Evolutionary conservation across 2,888 invertebrate species (phyloP).

Genomic region (Rotaria magnacalcarata): DNA sequence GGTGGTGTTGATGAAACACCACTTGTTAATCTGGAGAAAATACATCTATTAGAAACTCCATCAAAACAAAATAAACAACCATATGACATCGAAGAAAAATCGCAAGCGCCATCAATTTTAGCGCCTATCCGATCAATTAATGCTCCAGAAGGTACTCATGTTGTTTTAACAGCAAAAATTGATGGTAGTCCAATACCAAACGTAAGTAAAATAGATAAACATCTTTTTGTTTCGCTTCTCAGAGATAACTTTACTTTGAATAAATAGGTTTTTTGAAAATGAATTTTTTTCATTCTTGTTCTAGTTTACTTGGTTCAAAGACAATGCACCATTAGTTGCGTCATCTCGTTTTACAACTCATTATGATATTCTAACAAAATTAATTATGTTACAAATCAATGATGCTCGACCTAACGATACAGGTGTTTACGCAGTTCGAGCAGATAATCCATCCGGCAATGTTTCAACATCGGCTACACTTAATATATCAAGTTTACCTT

Average conservation of each 20-base stretch:
- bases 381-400: constrained; percentile 39
- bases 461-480: constrained; percentile 6
- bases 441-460: constrained; percentile 38
- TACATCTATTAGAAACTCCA: constrained; percentile 36
- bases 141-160: constrained; percentile 50
- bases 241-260: too few species aligned
- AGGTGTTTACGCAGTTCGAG: constrained; percentile 39
- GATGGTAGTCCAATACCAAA: constrained; percentile 44
- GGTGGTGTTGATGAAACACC: constrained; percentile 44
- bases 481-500: neutral
- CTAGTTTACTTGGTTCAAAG: constrained; percentile 46
- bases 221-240: too few species aligned
- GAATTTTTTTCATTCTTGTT: neutral
- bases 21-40: constrained; percentile 39
- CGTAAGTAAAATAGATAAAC: neutral
- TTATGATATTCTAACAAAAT: constrained; percentile 38
- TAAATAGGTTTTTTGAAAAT: too few species aligned
- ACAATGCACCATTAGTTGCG: constrained; percentile 39
- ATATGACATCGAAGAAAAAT: constrained; percentile 32
- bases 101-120: constrained; percentile 81
- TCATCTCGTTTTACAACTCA: constrained; percentile 38
- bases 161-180: constrained; percentile 42
- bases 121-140: constrained; percentile 88
- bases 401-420: constrained; percentile 38
- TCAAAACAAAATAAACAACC: neutral